These are phyloP conservation scores for Nephrotoma appendiculata DNA, from an alignment of 2,888 invertebrate species.

Conservation along the genomic window DNA sequence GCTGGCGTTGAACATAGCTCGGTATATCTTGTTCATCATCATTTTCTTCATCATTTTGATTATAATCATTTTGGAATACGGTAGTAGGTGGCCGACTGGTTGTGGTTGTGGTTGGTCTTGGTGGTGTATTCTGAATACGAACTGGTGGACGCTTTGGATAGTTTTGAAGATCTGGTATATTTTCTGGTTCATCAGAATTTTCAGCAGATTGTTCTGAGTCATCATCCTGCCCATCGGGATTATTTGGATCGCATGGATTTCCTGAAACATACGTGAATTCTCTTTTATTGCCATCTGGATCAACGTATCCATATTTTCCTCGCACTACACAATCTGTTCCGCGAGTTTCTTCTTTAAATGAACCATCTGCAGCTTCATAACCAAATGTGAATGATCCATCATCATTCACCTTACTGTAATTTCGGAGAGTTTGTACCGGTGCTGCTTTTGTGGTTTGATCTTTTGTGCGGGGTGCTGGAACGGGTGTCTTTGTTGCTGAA, in stretches of 20 bases:
- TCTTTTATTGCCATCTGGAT: constrained; percentile 72
- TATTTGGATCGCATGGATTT: constrained; percentile 73
- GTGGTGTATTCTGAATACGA: constrained; percentile 26
- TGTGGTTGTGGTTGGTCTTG: constrained; percentile 34
- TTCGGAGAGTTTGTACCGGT: constrained; percentile 68
- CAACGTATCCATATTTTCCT: constrained; percentile 76
- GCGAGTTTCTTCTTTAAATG: constrained; percentile 74
- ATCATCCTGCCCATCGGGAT: constrained; percentile 47
- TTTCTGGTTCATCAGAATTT: constrained; percentile 44
- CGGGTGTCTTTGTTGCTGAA: constrained; percentile 20
- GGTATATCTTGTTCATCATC: constrained; percentile 41
- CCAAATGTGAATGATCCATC: constrained; percentile 42
- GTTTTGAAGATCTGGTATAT: constrained; percentile 39
- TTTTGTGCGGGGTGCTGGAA: constrained; percentile 35
- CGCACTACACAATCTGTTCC: constrained; percentile 76
- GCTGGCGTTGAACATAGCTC: constrained; percentile 28
- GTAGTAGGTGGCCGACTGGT: constrained; percentile 45
- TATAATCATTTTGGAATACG: constrained; percentile 55
- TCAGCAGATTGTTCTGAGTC: constrained; percentile 36
- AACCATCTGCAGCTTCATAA: constrained; percentile 72
- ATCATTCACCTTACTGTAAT: constrained; percentile 61
- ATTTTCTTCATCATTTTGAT: constrained; percentile 37
- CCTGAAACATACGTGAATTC: constrained; percentile 79
- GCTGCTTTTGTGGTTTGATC: constrained; percentile 47
- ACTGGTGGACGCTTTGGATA: constrained; percentile 40